Conservation (phyloP, 2,888 invertebrate species). For the Platycheirus rosarum region DNA sequence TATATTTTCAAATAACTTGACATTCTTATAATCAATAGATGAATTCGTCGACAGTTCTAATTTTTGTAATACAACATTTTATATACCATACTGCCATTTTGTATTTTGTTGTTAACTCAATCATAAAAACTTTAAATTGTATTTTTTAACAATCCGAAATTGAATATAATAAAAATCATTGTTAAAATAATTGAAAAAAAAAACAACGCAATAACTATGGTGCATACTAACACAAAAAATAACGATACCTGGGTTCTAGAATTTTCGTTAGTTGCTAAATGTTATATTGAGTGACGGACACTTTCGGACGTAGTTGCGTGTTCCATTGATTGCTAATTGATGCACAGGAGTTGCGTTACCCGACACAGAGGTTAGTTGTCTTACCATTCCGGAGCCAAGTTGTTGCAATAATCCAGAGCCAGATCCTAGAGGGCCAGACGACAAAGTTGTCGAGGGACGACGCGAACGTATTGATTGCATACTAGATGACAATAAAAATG, state of each 20-base stretch:
- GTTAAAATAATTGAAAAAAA: constrained; percentile 15
- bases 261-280: constrained; percentile 84
- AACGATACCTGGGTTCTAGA: constrained; percentile 67
- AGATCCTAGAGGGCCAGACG: constrained; percentile 85
- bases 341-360: constrained; percentile 86
- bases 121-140: constrained; percentile 25
- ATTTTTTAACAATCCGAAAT: too few species aligned
- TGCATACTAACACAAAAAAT: constrained; percentile 36
- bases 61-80: constrained; percentile 65
- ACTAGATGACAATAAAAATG: constrained; percentile 91
- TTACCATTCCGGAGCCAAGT: constrained; percentile 96
- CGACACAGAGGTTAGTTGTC: constrained; percentile 88
- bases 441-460: constrained; percentile 88
- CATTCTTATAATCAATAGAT: not conserved
- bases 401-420: constrained; percentile 92
- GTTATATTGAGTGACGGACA: constrained; percentile 90
- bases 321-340: constrained; percentile 84
- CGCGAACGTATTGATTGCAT: constrained; percentile 90
- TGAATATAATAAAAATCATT: constrained; percentile 10
- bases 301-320: constrained; percentile 87
- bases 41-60: constrained; percentile 71
- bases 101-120: constrained; percentile 3
- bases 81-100: constrained; percentile 66
- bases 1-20: not conserved
- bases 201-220: constrained; percentile 15